These are phyloP conservation scores for Papilio aristodemus DNA, from an alignment of 1,140 invertebrate species.

Conservation along the genomic window DNA sequence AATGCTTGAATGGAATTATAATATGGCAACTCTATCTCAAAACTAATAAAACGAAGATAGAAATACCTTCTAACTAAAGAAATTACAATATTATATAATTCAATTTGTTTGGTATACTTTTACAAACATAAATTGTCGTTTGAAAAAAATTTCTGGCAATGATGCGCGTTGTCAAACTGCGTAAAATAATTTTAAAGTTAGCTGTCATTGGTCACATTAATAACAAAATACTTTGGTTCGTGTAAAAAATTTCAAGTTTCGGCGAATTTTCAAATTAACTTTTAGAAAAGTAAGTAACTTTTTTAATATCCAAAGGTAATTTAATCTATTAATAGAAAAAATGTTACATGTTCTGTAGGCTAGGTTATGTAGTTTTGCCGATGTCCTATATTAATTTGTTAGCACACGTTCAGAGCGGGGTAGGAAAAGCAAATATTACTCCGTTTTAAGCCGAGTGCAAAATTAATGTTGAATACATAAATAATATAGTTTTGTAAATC, in stretches of 20 bases:
- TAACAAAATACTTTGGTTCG: not conserved
- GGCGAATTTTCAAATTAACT: not conserved
- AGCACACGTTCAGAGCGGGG: constrained; percentile 59
- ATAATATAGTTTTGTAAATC: constrained; percentile 24
- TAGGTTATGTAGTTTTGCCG: constrained; percentile 33
- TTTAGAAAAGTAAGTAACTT: constrained; percentile 7
- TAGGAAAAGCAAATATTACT: constrained; percentile 44
- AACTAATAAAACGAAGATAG: too few relatives aligned
- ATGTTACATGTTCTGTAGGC: not conserved
- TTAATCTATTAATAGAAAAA: not conserved
- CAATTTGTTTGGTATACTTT: too few relatives aligned
- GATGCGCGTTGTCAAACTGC: constrained; percentile 8
- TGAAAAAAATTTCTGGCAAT: not conserved
- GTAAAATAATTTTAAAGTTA: constrained; percentile 7
- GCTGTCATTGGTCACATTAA: constrained; percentile 7
- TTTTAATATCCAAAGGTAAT: not conserved
- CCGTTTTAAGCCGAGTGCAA: constrained; percentile 60
- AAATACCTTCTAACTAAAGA: too few relatives aligned
- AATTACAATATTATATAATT: too few relatives aligned
- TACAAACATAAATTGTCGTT: too few relatives aligned
- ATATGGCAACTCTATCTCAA: too few relatives aligned
- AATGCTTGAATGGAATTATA: too few relatives aligned
- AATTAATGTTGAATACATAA: constrained; percentile 36
- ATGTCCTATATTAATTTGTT: not conserved
- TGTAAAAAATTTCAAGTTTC: constrained; percentile 23